Evolutionary conservation across 2,888 invertebrate species (phyloP).

Genomic region (Tribolium freemani): DNA sequence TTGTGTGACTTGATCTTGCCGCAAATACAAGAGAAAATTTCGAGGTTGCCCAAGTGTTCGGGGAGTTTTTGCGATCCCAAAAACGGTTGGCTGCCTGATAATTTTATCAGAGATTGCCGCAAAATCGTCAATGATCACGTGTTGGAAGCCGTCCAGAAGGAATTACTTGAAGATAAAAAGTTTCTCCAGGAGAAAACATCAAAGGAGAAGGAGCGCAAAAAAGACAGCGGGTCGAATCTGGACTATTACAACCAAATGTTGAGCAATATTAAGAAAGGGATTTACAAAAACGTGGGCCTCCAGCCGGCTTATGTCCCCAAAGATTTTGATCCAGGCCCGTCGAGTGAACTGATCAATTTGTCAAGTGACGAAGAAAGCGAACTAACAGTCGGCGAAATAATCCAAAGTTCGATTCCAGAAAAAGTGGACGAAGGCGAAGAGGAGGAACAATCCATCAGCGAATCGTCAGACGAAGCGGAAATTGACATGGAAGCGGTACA

Average conservation of each 20-base stretch:
- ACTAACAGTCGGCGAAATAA: conserved; percentile 47
- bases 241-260: conserved; percentile 57
- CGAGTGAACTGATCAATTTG: conserved; percentile 49
- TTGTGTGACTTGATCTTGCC: conserved; percentile 85
- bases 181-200: conserved; percentile 29
- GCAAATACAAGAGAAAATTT: conserved; percentile 84
- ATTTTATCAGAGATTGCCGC: conserved; percentile 79
- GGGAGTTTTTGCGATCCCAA: conserved; percentile 76
- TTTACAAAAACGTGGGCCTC: conserved; percentile 47
- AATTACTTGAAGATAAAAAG: conserved; percentile 52
- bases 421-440: conserved; percentile 50
- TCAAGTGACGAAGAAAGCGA: conserved; percentile 48
- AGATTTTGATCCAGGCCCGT: background rate
- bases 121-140: conserved; percentile 77
- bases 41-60: conserved; percentile 75
- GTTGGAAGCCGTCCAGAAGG: conserved; percentile 54
- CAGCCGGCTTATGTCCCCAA: background rate
- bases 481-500: conserved; percentile 61
- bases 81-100: conserved; percentile 84
- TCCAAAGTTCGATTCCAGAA: conserved; percentile 52
- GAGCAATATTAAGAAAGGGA: conserved; percentile 53
- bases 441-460: conserved; percentile 43
- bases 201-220: conserved; percentile 15
- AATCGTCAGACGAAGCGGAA: conserved; percentile 47
- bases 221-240: conserved; percentile 24